Evolutionary conservation across 1,140 invertebrate genomes (phyloP), one percentile per base, ranked within the genome.

Genomic region (Frieseomelitta varia): DNA sequence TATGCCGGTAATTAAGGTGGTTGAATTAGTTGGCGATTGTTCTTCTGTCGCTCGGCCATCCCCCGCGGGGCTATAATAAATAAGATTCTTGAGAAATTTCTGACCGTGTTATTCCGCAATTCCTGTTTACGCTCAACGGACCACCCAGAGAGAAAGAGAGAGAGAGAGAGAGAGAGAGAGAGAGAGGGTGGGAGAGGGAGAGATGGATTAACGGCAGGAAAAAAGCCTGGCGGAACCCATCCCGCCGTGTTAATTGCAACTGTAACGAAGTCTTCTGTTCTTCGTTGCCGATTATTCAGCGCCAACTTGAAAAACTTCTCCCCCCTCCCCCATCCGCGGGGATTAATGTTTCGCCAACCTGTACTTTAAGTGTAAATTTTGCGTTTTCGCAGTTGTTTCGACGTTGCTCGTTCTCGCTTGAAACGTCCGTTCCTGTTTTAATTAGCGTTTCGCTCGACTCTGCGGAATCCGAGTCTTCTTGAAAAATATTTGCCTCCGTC

Each of bases 21-120:
- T 90, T 91, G 92, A 95, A 95, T 94, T 95, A 94, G 93, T 93
- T 91, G 83, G 88, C 90, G 90, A 93, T 94, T 94, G 93, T 94
- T 94, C 92, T 65, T 84, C 72, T 17, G 65, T 51, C 24, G 69
- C 53, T 85, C 76, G 56, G 14, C 53, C 73, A 61, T 81, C 79
- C 14, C 63, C 79, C 34, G 77, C 88, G 76, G 79, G 85, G 87
- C 90, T 47, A 94, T 94, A 93, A 94, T 94, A 94, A 94, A 95
- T 95, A 94, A 95, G 91, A 94, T 93, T 94, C 87, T 92, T 90
- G 90, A 91, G 91, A 93, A 93, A 93, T 93, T 94, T 92, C 91
- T 91, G 81, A 83, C 78, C 88, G 90, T 90, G 89, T 90, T 85
- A 85, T 84, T 92, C 86, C 91, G 91, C 89, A 91, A 91, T 93